Evolutionary conservation across 2,888 invertebrate species (phyloP).

Genomic region (Neuroscelio doddi): DNA sequence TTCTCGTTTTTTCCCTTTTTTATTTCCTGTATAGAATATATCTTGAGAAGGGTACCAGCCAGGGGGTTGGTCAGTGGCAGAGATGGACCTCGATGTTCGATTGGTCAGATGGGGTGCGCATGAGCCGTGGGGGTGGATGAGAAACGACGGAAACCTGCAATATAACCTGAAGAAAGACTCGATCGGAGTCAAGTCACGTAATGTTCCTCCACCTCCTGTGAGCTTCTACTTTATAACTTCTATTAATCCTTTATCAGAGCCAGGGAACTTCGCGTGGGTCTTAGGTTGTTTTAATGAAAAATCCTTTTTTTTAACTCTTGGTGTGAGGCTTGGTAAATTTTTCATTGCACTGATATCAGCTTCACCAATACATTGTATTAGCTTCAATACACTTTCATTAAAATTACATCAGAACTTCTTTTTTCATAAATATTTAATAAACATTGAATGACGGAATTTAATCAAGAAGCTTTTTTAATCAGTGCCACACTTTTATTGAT

Average conservation of each 20-base stretch:
- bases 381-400: too few relatives aligned
- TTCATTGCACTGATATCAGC: too few relatives aligned
- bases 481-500: slow-evolving; percentile 25
- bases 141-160: slow-evolving; percentile 71
- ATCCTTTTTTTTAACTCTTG: slow-evolving; percentile 52
- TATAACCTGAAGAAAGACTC: slow-evolving; percentile 71
- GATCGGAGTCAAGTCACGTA: slow-evolving; percentile 73
- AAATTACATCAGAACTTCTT: too few relatives aligned
- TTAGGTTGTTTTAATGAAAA: slow-evolving; percentile 65
- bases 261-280: slow-evolving; percentile 52
- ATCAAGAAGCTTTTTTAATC: too few relatives aligned
- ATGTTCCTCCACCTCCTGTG: slow-evolving; percentile 70
- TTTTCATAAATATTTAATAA: too few relatives aligned
- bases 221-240: slow-evolving; percentile 73
- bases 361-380: too few relatives aligned
- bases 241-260: slow-evolving; percentile 71
- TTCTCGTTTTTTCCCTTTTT: slow-evolving; percentile 51
- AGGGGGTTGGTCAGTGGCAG: slow-evolving; percentile 68
- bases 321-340: too few relatives aligned
- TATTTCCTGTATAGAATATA: slow-evolving; percentile 61
- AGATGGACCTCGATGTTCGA: slow-evolving; percentile 71
- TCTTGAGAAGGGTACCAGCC: slow-evolving; percentile 57
- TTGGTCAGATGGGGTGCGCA: slow-evolving; percentile 72
- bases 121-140: slow-evolving; percentile 69
- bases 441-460: too few relatives aligned